Evolutionary conservation across 2,888 invertebrate species (phyloP).

Genomic region (Urechis unicinctus): DNA sequence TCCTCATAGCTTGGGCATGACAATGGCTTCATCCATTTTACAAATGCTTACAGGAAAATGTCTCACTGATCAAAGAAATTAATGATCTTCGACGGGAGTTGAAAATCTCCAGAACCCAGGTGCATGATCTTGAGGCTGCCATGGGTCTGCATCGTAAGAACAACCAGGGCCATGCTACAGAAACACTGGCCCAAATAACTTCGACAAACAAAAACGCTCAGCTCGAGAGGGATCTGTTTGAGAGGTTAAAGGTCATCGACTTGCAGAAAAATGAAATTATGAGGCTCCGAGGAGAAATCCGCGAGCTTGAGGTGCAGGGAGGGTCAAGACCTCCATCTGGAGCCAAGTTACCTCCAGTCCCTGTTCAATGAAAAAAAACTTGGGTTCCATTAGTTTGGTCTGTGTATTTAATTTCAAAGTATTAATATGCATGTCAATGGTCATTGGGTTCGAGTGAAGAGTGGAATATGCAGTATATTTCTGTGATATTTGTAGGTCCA

Average conservation of each 20-base stretch:
- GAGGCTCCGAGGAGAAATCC: slow-evolving; percentile 38
- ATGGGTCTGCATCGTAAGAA: slow-evolving; percentile 45
- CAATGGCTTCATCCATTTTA: not conserved
- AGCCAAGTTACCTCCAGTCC: slow-evolving; percentile 15
- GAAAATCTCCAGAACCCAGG: slow-evolving; percentile 61
- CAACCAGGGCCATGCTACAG: slow-evolving; percentile 27
- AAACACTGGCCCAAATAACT: slow-evolving; percentile 47
- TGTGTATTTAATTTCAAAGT: too few relatives aligned
- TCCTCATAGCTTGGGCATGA: not conserved
- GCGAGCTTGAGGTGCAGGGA: slow-evolving; percentile 25
- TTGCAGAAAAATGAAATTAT: slow-evolving; percentile 53
- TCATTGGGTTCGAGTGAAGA: too few relatives aligned
- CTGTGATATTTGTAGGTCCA: too few relatives aligned
- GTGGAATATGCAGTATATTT: too few relatives aligned
- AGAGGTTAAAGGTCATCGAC: slow-evolving; percentile 52
- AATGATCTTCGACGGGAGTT: slow-evolving; percentile 68
- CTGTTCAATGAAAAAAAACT: slow-evolving; percentile 1
- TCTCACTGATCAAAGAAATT: slow-evolving; percentile 68
- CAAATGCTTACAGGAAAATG: slow-evolving; percentile 71
- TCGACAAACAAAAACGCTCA: slow-evolving; percentile 54
- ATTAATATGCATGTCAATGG: too few relatives aligned
- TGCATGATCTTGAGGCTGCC: slow-evolving; percentile 65
- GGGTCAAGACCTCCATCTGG: slow-evolving; percentile 15
- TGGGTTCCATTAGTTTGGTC: too few relatives aligned
- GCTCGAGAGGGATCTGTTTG: slow-evolving; percentile 62